A percentile compares a stretch with the other conserved stretches of the same genome.
These are phyloP conservation scores for Rhineura floridana DNA, from an alignment of 2,113 vertebrate species.

Conservation along the genomic window DNA sequence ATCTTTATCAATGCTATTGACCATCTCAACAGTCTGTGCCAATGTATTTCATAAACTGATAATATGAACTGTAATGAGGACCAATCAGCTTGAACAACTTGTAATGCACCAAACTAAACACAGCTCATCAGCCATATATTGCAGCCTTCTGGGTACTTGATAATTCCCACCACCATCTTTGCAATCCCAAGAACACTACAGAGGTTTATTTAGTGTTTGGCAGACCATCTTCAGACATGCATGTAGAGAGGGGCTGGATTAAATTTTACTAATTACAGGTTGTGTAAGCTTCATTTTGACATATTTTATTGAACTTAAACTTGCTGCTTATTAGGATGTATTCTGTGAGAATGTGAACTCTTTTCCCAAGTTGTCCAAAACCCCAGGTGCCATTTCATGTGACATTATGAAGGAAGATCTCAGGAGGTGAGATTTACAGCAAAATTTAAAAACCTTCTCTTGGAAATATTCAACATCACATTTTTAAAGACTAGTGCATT, in stretches of 20 bases:
- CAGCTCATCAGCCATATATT: not conserved
- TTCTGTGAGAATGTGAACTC: not conserved
- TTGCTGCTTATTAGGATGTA: not conserved
- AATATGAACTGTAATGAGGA: not conserved
- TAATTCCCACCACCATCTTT: not conserved
- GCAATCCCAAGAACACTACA: not conserved
- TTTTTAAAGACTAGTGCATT: not conserved
- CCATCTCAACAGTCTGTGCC: not conserved
- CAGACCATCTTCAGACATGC: not conserved
- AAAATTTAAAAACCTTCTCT: not conserved
- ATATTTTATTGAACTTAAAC: not conserved
- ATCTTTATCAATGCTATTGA: not conserved
- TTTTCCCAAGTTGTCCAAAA: not conserved
- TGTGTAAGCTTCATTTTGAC: not conserved
- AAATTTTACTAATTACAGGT: not conserved
- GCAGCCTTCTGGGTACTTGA: not conserved
- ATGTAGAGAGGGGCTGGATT: not conserved
- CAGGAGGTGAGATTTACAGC: not conserved
- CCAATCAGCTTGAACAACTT: not conserved
- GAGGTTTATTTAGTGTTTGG: not conserved
- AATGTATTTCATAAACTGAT: not conserved
- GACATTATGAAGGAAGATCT: too few relatives aligned
- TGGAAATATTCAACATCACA: not conserved
- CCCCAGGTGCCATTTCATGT: not conserved
- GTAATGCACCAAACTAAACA: not conserved